Percentiles rank a stretch among this genome's conserved stretches.
Conservation (phyloP, 2,797 vertebrate genomes). For the Allobates femoralis region DNA sequence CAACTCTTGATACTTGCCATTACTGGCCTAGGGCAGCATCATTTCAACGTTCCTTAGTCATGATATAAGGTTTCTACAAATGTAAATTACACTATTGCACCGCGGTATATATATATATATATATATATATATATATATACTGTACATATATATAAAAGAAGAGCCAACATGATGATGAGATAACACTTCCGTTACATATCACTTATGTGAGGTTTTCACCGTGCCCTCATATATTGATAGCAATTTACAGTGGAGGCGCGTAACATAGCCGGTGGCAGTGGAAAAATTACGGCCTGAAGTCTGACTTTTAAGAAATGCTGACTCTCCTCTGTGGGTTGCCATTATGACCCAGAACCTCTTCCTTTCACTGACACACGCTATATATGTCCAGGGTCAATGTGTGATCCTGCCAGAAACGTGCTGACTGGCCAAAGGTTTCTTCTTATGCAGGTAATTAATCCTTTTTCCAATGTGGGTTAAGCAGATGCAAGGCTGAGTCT, state of each 20-base stretch:
- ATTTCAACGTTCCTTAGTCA: not conserved
- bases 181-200: not conserved
- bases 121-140: too few species aligned
- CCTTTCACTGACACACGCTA: slow-evolving; percentile 56
- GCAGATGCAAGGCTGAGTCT: slow-evolving; percentile 74
- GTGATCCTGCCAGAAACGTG: slow-evolving; percentile 73
- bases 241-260: not conserved
- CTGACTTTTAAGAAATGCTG: slow-evolving; percentile 69
- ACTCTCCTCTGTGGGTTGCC: slow-evolving; percentile 64
- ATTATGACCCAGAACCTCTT: slow-evolving; percentile 67
- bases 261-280: slow-evolving; percentile 41
- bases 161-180: not conserved
- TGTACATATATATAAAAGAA: not conserved
- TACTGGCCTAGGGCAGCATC: not conserved
- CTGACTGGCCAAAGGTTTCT: slow-evolving; percentile 70
- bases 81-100: too few species aligned
- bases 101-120: too few species aligned
- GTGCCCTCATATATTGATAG: not conserved
- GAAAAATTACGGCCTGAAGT: slow-evolving; percentile 35
- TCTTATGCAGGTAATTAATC: slow-evolving; percentile 78
- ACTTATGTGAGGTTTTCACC: not conserved
- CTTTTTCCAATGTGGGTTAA: slow-evolving; percentile 81
- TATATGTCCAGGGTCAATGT: slow-evolving; percentile 69
- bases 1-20: not conserved
- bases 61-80: not conserved